Percentiles rank a stretch among this genome's conserved stretches.
These are phyloP conservation scores for Calyptomena viridis DNA, from an alignment of 2,113 vertebrate species.

Conservation along the genomic window DNA sequence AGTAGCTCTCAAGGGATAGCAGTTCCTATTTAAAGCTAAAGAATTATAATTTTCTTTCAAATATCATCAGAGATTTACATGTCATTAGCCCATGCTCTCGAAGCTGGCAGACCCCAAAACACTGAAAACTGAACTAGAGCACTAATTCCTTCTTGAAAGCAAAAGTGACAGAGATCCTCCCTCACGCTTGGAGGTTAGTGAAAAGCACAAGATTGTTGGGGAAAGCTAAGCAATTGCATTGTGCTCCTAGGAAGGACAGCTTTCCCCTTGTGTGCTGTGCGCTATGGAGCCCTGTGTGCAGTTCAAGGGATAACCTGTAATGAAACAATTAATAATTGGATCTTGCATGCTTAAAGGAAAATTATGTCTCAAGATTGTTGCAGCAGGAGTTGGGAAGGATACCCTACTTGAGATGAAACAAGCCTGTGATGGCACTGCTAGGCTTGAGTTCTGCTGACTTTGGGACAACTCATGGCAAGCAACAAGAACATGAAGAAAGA, in stretches of 20 bases:
- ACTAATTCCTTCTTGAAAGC: neutral
- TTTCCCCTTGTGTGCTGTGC: neutral
- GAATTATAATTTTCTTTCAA: constrained; percentile 30
- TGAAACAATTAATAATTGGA: neutral
- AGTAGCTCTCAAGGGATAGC: neutral
- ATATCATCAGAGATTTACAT: constrained; percentile 34
- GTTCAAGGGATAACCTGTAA: neutral
- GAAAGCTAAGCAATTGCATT: neutral
- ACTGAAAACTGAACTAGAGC: neutral
- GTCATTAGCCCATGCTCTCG: constrained; percentile 5
- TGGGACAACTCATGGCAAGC: rapidly evolving
- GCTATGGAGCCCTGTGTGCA: neutral
- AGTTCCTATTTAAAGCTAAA: constrained; percentile 24
- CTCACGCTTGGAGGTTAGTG: neutral
- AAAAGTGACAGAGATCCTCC: neutral
- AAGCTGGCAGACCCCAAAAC: neutral
- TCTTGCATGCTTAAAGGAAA: neutral
- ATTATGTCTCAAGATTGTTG: neutral
- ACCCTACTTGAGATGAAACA: neutral
- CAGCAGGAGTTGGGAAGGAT: neutral
- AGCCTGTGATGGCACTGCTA: neutral
- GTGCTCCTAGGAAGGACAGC: neutral
- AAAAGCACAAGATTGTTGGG: neutral
- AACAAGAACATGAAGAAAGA: neutral
- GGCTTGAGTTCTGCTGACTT: neutral